Percentiles rank a stretch among this genome's conserved stretches.
Conservation (phyloP, 2,888 invertebrate species). For the Syritta pipiens region DNA sequence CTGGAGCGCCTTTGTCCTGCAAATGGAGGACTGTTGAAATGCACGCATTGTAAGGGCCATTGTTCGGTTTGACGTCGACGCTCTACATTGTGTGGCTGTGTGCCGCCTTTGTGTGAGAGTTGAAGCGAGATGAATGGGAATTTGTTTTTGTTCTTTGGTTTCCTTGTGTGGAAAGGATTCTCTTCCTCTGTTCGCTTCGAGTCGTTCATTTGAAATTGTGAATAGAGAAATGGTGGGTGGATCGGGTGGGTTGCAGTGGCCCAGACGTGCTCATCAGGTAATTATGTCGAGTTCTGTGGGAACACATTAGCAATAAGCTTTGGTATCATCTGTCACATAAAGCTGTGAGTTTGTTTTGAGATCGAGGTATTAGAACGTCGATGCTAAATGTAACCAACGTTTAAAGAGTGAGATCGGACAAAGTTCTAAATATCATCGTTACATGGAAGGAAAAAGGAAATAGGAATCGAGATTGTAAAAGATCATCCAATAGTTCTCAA, state of each 20-base stretch:
- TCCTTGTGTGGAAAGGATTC: constrained; percentile 13
- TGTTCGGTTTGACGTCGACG: constrained; percentile 61
- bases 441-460: too few relatives aligned
- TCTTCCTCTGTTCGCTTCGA: background rate
- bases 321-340: too few relatives aligned
- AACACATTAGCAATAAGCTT: too few relatives aligned
- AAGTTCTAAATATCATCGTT: too few relatives aligned
- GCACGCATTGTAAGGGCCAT: constrained; percentile 52
- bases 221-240: background rate
- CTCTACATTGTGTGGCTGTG: constrained; percentile 52
- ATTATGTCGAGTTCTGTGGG: constrained; percentile 1
- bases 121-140: constrained; percentile 55
- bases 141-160: constrained; percentile 48
- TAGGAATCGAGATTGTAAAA: too few relatives aligned
- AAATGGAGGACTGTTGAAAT: constrained; percentile 54
- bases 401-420: too few relatives aligned
- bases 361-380: too few relatives aligned
- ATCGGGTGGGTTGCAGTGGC: too few relatives aligned
- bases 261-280: too few relatives aligned
- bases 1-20: constrained; percentile 48
- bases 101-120: constrained; percentile 25
- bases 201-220: constrained; percentile 1
- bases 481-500: too few relatives aligned
- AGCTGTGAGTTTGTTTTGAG: too few relatives aligned
- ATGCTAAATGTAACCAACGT: too few relatives aligned